Evolutionary conservation across 2,797 vertebrate species (phyloP), one percentile per base, ranked within the genome.

Genomic region (Danio kyathit): DNA sequence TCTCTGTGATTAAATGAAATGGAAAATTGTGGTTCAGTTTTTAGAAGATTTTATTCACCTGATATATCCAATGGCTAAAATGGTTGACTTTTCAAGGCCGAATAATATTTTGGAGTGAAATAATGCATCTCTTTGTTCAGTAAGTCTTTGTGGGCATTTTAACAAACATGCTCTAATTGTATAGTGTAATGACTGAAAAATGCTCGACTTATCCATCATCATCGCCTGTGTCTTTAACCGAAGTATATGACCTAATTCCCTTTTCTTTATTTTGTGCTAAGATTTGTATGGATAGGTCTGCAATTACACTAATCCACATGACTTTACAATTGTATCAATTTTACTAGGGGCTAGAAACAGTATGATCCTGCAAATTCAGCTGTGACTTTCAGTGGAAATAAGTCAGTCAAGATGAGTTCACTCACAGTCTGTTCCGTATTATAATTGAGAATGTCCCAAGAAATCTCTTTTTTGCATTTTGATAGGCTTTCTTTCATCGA

Each of bases 91-190:
- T 74, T 75, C 48, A 7, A 54, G 54, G 78, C 29, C 54, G 7
- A 77, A 38, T 44, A 16, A 16, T 54, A 21, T 14, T 48, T 74
- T 63, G 54, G 44, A 70, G 64, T 44, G 13, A 49, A 80, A 81
- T 75, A 83, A 61, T 60, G 44, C 19, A 40, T 6, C 60, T 43
- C n/a, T 61, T 85, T 60, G 61, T 57, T 43, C 44, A 49, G 19
- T 21, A 59, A 78, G 13, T 65, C 29, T 29, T 69, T 74, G 73
- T 69, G 17, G 44, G 70, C 63, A 77, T 77, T 80, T 67, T 29
- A 40, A 43, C 49, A 80, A 76, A 76, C 80, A 56, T 48, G 40
- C 65, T n/a, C 29, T 66, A 70, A 66, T 73, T 80, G 79, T 56
- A 61, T 40, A 16, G n/a, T 57, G 74, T 44, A 67, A 60, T 1